Percentiles rank a stretch among this genome's conserved stretches.
Evolutionary conservation across 2,888 invertebrate species (phyloP).

Genomic region (Heliconius sara): DNA sequence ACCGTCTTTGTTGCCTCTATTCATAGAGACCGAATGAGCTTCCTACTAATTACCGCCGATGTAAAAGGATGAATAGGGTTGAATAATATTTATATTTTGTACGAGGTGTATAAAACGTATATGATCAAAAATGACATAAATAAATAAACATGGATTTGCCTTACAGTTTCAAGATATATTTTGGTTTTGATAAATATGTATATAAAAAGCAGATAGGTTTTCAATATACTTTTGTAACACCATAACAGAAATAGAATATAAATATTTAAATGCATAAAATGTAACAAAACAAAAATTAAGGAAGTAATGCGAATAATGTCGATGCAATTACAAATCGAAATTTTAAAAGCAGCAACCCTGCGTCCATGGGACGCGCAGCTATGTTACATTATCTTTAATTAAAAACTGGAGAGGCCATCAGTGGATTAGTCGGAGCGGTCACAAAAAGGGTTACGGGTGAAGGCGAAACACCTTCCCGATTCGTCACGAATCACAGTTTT

Average conservation of each 20-base stretch:
- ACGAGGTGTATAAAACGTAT: neutral
- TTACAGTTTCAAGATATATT: too few species aligned
- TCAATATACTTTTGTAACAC: neutral
- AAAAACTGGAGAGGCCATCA: slow-evolving; percentile 76
- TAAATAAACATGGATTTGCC: too few species aligned
- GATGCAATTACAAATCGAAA: too few species aligned
- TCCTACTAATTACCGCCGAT: slow-evolving; percentile 72
- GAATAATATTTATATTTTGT: slow-evolving; percentile 25
- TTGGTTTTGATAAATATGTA: too few species aligned
- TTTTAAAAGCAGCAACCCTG: slow-evolving; percentile 60
- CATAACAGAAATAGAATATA: neutral
- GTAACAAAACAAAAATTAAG: too few species aligned
- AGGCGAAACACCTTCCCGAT: slow-evolving; percentile 79
- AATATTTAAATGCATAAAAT: neutral
- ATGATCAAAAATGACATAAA: too few species aligned
- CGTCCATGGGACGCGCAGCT: slow-evolving; percentile 72
- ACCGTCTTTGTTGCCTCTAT: slow-evolving; percentile 72
- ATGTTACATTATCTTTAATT: slow-evolving; percentile 82
- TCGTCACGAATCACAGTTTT: slow-evolving; percentile 81
- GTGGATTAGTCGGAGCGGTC: slow-evolving; percentile 78
- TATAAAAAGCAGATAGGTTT: too few species aligned
- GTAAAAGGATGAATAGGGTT: slow-evolving; percentile 61
- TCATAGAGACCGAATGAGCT: slow-evolving; percentile 72
- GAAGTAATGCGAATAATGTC: neutral
- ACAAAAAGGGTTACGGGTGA: slow-evolving; percentile 80